A percentile compares a stretch with the other conserved stretches of the same genome.
Conservation (phyloP, 2,113 vertebrate species). For the Psephotus haematonotus region DNA sequence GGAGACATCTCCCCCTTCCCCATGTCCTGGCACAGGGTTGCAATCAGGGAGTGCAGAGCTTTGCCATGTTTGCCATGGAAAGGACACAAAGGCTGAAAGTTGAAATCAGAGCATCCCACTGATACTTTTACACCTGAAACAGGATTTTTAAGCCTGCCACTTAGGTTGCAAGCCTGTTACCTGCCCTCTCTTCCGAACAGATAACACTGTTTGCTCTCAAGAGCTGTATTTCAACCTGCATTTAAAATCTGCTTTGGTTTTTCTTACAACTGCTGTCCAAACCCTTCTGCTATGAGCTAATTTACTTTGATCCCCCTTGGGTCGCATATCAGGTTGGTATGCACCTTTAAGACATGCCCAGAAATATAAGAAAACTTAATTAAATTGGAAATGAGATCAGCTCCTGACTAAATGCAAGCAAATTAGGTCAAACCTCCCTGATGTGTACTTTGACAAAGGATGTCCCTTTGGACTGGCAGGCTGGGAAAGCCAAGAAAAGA, state of each 20-base stretch:
- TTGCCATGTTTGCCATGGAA: neutral
- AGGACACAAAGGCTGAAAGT: neutral
- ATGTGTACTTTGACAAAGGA: neutral
- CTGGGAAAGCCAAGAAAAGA: neutral
- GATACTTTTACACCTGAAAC: neutral
- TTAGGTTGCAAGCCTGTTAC: neutral
- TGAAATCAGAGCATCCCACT: neutral
- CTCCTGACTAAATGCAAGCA: neutral
- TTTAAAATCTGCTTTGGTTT: neutral
- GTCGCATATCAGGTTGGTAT: neutral
- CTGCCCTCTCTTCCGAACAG: neutral
- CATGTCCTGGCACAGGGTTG: neutral
- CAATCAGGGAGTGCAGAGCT: neutral
- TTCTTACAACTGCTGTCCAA: neutral
- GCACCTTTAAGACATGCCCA: neutral
- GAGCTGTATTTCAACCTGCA: neutral
- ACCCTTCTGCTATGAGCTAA: neutral
- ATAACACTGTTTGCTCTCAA: neutral
- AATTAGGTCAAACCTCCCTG: neutral
- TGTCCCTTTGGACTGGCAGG: neutral
- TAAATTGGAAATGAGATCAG: slow-evolving; percentile 12
- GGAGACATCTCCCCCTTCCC: neutral
- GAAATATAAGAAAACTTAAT: neutral
- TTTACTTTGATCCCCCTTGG: neutral
- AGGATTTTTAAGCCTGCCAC: neutral